Evolutionary conservation across 2,797 vertebrate species (phyloP), one percentile per base, ranked within the genome.

Genomic region (Liasis olivaceus): DNA sequence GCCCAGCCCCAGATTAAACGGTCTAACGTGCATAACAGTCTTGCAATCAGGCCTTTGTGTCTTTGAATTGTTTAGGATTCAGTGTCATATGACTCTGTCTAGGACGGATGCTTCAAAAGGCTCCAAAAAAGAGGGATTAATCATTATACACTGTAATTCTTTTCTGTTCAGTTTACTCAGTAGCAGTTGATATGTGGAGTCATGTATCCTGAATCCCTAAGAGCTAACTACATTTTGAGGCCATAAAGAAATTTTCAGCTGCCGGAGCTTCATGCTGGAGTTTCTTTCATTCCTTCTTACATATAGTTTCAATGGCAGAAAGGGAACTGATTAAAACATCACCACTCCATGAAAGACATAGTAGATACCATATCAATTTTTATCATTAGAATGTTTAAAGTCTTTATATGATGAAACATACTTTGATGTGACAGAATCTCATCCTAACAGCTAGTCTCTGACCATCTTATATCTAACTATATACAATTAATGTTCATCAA

Each of bases 401-500:
- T 54, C 92, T 8, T 93, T 88, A 89, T 93, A 47, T 90, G 94
- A 93, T 90, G 42, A 58, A 90, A 92, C 84, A 95, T 88, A 94
- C 90, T 94, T 94, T 85, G 1, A 47, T 94, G 85, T 90, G 87
- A 94, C 90, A 90, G 60, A 93, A 60, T 42, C 92, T 93, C 88
- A 95, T 6, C 86, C 92, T 95, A 95, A 95, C 85, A 95, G 77
- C 58, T 51, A 42, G 81, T n/a, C 58, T 94, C 88, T 95, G 91
- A 94, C 92, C 47, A 62, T 94, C 60, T 92, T 85, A 31, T 91
- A 85, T 95, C 86, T 93, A 94, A 69, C 90, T 88, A 12, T n/a
- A 58, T 17, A 58, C 87, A 72, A 51, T 60, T 3, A 0, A 51
- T 89, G 77, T 90, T 63, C 54, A 93, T 89, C 60, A 28, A 24